Base-by-base conservation (phyloP, 2,113 vertebrate species). In the Phalacrocorax brasilianus region DNA sequence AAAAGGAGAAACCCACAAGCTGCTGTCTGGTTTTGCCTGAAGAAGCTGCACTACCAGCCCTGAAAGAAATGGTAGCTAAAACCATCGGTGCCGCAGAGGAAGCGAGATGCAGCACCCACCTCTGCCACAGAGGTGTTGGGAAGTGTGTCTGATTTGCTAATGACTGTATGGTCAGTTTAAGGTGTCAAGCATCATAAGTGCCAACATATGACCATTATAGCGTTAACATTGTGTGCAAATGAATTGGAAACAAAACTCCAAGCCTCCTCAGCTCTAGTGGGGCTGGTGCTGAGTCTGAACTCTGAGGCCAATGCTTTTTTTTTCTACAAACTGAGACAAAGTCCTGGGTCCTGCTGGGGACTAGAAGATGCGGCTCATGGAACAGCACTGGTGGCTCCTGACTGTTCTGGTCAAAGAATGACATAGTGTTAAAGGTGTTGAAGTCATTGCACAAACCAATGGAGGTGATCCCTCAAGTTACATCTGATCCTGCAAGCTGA, bases 251-350 rank as follows among this genome's bases (percentile, higher is more conserved):
- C 40, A 75, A 50, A 89, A 42, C 62, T 85, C 40, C 33, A 75
- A 8, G 12, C 21, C 58, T 18, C 24, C 40, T 44, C 33, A 75
- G 24, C 21, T 92, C 45, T 53, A 47, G 56, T 67, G 33, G 40
- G 86, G 56, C 19, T 62, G 52, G 16, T 81, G 56, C 21, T 56
- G 58, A 72, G 38, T n/a, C 73, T 81, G 68, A 80, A 66, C 59
- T 74, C 0, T 0, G 50, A 90, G 24, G 21, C 38, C 50, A 85
- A 1, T 18, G 26, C 13, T 11, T 85, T 84, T 66, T 33, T 33
- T 44, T 86, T 88, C 61, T 78, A 18, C 22, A 22, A 84, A 32
- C 75, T 16, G 35, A 89, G 71, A 56, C 30, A n/a, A 77, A 81
- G 30, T 68, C 33, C 40, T 58, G 62, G 15, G 20, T 92, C 14